These are phyloP conservation scores for Dasysyrphus albostriatus DNA, from an alignment of 2,888 invertebrate species.

Conservation along the genomic window DNA sequence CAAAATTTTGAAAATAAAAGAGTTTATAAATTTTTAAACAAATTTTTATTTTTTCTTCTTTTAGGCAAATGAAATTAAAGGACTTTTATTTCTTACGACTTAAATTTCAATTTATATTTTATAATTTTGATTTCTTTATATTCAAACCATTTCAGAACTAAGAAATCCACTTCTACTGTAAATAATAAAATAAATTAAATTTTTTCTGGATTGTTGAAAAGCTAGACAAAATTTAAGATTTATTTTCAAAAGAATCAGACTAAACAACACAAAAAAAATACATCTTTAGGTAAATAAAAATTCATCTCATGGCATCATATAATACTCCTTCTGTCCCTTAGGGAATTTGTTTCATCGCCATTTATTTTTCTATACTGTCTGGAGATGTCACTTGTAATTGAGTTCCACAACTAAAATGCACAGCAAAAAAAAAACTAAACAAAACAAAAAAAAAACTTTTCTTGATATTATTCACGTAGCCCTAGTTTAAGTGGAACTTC, in stretches of 20 bases:
- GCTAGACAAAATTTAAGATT: not conserved
- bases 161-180: no score
- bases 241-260: not conserved
- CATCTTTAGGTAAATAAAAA: conserved; percentile 4
- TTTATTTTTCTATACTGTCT: conserved; percentile 7
- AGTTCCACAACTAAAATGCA: not conserved
- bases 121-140: no score
- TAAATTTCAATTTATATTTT: no score
- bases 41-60: no score
- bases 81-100: no score
- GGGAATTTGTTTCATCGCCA: conserved; percentile 6
- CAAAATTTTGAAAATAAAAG: no score
- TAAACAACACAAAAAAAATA: not conserved
- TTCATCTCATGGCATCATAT: conserved; percentile 5
- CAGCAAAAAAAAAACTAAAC: not conserved
- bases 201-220: not conserved
- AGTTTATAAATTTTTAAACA: no score
- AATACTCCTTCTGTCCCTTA: not conserved
- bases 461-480: conserved; percentile 9
- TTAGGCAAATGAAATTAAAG: no score
- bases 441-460: conserved; percentile 6
- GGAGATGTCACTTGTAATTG: conserved; percentile 16
- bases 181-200: not conserved
- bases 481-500: conserved; percentile 12
- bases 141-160: no score